Conservation (phyloP, 2,113 vertebrate species). For the Maccullochella peelii region DNA sequence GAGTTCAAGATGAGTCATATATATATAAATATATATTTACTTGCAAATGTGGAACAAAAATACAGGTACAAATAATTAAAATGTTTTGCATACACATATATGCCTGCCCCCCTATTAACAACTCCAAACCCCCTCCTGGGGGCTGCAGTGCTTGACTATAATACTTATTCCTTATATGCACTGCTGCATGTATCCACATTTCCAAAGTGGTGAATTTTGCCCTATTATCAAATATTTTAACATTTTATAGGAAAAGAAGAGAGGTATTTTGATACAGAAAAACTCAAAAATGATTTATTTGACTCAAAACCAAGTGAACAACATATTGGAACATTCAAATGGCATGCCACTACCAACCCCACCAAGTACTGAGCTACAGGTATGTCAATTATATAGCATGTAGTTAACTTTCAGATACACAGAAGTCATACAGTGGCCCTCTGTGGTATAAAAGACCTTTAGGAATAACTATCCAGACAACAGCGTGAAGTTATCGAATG, state of each 20-base stretch:
- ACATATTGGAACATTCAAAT: background rate
- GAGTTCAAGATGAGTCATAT: too few species aligned
- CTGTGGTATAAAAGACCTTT: conserved; percentile 31
- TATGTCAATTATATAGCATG: conserved; percentile 6
- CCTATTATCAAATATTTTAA: too few species aligned
- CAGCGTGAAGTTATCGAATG: conserved; percentile 24
- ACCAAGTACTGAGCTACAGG: background rate
- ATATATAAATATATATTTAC: too few species aligned
- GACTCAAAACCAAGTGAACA: background rate
- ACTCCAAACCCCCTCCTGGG: too few species aligned
- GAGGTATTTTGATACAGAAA: too few species aligned
- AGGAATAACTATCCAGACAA: conserved; percentile 30
- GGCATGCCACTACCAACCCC: background rate
- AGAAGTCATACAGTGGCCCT: background rate
- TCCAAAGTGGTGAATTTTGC: background rate
- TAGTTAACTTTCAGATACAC: conserved; percentile 25
- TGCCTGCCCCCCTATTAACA: background rate
- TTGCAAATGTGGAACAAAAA: too few species aligned
- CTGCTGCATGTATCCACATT: background rate
- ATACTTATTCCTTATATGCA: background rate
- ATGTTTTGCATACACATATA: too few species aligned
- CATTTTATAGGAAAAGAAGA: too few species aligned
- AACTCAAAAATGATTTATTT: background rate
- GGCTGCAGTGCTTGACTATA: too few species aligned
- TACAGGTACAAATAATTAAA: too few species aligned